phyloP scores from a whole-genome alignment of 2,888 invertebrate genomes.

The Thymelicus lineola region DNA sequence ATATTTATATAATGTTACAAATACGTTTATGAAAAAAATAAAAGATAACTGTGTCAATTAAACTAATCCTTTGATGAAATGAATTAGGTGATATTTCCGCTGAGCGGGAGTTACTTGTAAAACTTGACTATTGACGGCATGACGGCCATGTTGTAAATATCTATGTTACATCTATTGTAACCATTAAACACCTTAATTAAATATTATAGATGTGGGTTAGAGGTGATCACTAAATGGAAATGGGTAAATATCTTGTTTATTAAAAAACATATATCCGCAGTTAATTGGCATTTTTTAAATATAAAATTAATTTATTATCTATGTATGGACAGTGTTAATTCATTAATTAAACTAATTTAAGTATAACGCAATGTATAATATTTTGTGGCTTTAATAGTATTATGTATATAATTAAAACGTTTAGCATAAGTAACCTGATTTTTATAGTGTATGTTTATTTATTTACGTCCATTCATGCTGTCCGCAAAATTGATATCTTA shows the following conservation, averaged over 20 bases:
- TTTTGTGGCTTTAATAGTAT: constrained; percentile 21
- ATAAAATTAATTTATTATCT: constrained; percentile 6
- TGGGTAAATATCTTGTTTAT: background rate
- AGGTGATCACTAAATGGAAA: background rate
- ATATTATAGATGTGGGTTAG: background rate
- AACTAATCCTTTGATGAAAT: no score
- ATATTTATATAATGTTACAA: no score
- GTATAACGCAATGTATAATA: constrained; percentile 7
- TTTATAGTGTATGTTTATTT: constrained; percentile 21
- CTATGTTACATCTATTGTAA: background rate
- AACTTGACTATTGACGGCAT: no score
- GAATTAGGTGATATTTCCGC: no score
- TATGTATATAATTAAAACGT: constrained; percentile 7
- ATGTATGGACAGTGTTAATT: background rate
- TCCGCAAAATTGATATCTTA: constrained; percentile 16
- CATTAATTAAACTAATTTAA: constrained; percentile 3
- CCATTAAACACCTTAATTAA: background rate
- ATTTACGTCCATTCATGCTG: constrained; percentile 29
- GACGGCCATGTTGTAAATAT: no score
- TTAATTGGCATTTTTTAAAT: background rate
- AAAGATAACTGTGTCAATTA: no score
- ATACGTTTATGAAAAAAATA: no score
- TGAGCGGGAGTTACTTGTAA: no score
- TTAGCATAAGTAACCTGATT: background rate
- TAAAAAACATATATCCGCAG: background rate